Evolutionary conservation across 53 echinoderm and acorn worm genomes (phyloP).

Genomic region (Echinarachnius parma): DNA sequence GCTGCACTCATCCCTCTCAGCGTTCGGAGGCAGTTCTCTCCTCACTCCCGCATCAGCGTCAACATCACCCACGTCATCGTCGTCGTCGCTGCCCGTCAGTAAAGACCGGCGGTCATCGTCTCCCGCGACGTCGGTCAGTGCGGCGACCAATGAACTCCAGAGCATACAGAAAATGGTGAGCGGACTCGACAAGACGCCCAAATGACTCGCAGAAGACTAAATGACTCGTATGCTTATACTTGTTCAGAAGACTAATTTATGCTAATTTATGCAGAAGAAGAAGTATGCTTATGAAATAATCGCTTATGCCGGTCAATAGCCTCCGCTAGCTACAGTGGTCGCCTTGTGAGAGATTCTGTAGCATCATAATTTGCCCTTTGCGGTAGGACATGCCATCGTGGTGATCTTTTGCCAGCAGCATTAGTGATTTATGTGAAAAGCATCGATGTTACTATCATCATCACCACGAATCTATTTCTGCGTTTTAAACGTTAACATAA

Average conservation of each 20-base stretch:
- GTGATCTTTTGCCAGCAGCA: conserved; percentile 37
- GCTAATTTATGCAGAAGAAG: too few relatives aligned
- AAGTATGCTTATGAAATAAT: too few relatives aligned
- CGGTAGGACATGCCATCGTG: too few relatives aligned
- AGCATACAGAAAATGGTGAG: conserved; percentile 97
- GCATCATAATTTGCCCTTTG: too few relatives aligned
- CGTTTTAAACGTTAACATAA: conserved; percentile 27
- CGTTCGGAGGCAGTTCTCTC: conserved; percentile 12
- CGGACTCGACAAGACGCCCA: conserved; percentile 83
- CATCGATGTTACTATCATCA: conserved; percentile 23
- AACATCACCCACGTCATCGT: conserved; percentile 33
- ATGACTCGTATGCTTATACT: neutral
- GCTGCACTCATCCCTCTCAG: conserved; percentile 59
- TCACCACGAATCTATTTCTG: too few relatives aligned
- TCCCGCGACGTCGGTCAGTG: conserved; percentile 59
- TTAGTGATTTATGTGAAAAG: conserved; percentile 29
- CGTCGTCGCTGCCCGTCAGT: conserved; percentile 40
- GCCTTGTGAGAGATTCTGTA: too few relatives aligned
- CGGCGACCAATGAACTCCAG: conserved; percentile 90
- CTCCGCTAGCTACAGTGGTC: too few relatives aligned
- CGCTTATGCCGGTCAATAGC: too few relatives aligned
- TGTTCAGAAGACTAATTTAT: neutral
- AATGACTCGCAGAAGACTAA: conserved; percentile 48
- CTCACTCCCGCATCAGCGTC: conserved; percentile 40
- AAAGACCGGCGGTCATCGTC: conserved; percentile 52